Evolutionary conservation across 92 coral and sea anemone genomes (phyloP), one percentile per base, ranked within the genome.

Genomic region (Palythoa heliodiscus): DNA sequence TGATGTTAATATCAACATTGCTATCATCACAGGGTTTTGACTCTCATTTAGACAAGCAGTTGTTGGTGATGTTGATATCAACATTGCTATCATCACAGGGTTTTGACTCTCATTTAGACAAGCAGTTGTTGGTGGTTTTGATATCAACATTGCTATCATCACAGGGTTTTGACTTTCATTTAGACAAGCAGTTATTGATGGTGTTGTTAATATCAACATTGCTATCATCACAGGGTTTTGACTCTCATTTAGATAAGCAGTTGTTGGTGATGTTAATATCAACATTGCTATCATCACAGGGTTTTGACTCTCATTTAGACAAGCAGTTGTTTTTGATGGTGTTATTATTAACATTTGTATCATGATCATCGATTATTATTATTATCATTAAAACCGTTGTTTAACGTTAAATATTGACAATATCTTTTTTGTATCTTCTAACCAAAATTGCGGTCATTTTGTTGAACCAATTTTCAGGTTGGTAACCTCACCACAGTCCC

Each of bases 401-500:
- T 43, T 43, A 43, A 43, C 6, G 4, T 43, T 43, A 1, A 5
- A 1, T 29, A 29, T 29, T 29, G 35, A 29, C 35, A 29, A 29
- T 29, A 29, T 29, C 35, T 29, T 43, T 43, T 43, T 1, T 3
- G 6, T 43, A 43, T 43, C 50, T 43, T 43, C 50, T 43, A 43
- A 43, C 50, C 4, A 43, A 43, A 43, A 3, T 43, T 43, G 50
- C 7, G 50, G 50, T 43, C 50, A 43, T 43, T 43, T 8, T 8
- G 50, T 43, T 43, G 50, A 29, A 43, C 50, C 9, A 40, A 73
- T 71, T 90, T 83, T 25, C 90, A 93, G 97, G 11, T 89, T 93
- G 22, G 85, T 86, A 19, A 84, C 92, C 20, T 80, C 97, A 2
- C 94, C 97, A 7, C 87, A 83, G 58, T 77, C 90, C 25, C 89